Base-by-base conservation (phyloP, 2,888 invertebrate species). In the Lamproptera curius region DNA sequence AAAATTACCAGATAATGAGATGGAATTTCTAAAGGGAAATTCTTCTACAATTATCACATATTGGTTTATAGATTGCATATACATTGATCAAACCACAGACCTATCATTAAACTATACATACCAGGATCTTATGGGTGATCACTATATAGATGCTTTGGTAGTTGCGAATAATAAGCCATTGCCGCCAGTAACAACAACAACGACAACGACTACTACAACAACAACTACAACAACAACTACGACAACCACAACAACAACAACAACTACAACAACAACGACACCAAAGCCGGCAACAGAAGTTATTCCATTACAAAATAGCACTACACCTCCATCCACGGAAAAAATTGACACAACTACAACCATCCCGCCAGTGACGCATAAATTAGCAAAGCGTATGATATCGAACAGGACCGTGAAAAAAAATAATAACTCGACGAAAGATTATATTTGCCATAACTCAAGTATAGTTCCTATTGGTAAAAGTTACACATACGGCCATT, bases 1-100 rank as follows among this genome's bases (percentile, higher is more conserved):
- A 33, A 67, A 75, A 33, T 64, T 95, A 10, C 89, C 89, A 1
- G 72, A 89, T 16, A 86, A 90, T 13, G 95, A 95, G 70, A 62
- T 83, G 26, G 73, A 89, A 42, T 94, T 88, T 69, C 70, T 95
- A 15, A 65, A 70, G 46, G 54, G 63, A 8, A 88, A 87, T 53
- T 69, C 88, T 0, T 88, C 86, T 1, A 66, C 70, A 4, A 78
- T 93, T 10, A 72, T 89, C 16, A 92, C 93, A 0, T 93, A 91
- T 70, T 95, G 95, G 95, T 95, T 94, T 64, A 88, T 94, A 51
- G 93, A 95, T 72, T 95, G 95, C 65, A 76, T 87, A 42, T 92
- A 92, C 62, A 86, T 92, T 42, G 94, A 93, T 28, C 80, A 90
- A 53, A 91, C 92, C 0, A 79, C 85, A 43, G 90, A 92, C 62